Evolutionary conservation across 2,797 vertebrate genomes (phyloP), one percentile per base, ranked within the genome.

Genomic region (Eurystomus glaucurus): DNA sequence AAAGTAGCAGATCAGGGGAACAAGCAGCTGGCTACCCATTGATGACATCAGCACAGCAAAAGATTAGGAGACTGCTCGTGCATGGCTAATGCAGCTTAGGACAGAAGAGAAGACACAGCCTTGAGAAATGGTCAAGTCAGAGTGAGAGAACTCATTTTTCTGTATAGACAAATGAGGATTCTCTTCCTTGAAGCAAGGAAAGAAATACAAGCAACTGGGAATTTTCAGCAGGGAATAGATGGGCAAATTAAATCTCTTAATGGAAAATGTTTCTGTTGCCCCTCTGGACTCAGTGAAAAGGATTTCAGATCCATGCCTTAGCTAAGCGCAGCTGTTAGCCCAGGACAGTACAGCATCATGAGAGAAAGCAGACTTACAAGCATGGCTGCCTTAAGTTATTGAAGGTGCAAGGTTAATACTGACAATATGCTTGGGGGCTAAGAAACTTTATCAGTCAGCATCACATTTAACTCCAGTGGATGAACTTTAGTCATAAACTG

Each of bases 21-120:
- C 2, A 54, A n/a, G 23, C 5, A 57, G 3, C 39, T 60, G 45
- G 21, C 55, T 72, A 21, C 17, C 26, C 23, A 1, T 0, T 28
- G 26, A 41, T 46, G 21, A n/a, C 43, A 39, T 3, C 16, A 35
- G 43, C 14, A 19, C 28, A 50, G n/a, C 4, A 3, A 51, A 81
- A 50, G 8, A 11, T 21, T 26, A 33, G 19, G 54, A 68, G 22
- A 10, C 5, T 33, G 52, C 28, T 69, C 1, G 0, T 10, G 45
- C 37, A 14, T 9, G 29, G 65, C 29, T 70, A 48, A 48, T 3
- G 31, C 11, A 92, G 60, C n/a, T 11, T 69, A 52, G 21, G 16
- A 66, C 11, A 50, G 41, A 45, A 70, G 10, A 51, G n/a, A 8
- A 81, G 26, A 20, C 22, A 58, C 18, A 20, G 43, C 28, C 46